Conservation (phyloP, 2,888 invertebrate species). For the Clostera curtula region DNA sequence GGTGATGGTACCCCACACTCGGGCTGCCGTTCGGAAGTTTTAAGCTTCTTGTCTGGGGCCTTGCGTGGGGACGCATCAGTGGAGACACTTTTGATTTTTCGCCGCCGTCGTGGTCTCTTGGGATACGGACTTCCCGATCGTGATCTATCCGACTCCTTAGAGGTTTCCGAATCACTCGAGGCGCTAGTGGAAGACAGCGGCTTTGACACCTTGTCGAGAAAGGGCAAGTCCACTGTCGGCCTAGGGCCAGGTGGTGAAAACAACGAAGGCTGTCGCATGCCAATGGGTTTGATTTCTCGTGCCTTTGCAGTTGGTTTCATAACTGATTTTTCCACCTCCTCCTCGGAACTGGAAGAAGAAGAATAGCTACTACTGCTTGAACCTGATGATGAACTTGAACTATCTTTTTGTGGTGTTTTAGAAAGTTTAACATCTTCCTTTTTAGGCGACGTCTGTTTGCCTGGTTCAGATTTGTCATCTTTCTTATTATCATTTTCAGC, state of each 20-base stretch:
- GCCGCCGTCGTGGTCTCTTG: constrained; percentile 56
- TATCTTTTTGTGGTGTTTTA: constrained; percentile 45
- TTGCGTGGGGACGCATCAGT: constrained; percentile 67
- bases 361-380: constrained; percentile 74
- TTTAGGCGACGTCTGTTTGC: constrained; percentile 48
- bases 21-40: constrained; percentile 87
- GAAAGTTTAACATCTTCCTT: constrained; percentile 59
- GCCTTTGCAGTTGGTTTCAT: constrained; percentile 60
- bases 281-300: constrained; percentile 55
- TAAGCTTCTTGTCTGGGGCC: constrained; percentile 87
- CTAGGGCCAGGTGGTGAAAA: constrained; percentile 66
- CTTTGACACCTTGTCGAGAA: constrained; percentile 86
- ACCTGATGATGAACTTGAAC: constrained; percentile 70
- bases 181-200: constrained; percentile 77
- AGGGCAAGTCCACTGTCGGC: constrained; percentile 81
- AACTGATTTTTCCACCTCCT: constrained; percentile 60
- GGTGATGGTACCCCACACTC: constrained; percentile 82
- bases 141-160: constrained; percentile 52
- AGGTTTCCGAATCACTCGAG: constrained; percentile 77
- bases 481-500: constrained; percentile 55
- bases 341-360: constrained; percentile 77
- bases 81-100: constrained; percentile 55
- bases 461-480: constrained; percentile 44
- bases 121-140: constrained; percentile 57
- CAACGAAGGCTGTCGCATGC: constrained; percentile 47